These are phyloP conservation scores for Anthrax anthrax DNA, from an alignment of 2,888 invertebrate species.

Conservation along the genomic window DNA sequence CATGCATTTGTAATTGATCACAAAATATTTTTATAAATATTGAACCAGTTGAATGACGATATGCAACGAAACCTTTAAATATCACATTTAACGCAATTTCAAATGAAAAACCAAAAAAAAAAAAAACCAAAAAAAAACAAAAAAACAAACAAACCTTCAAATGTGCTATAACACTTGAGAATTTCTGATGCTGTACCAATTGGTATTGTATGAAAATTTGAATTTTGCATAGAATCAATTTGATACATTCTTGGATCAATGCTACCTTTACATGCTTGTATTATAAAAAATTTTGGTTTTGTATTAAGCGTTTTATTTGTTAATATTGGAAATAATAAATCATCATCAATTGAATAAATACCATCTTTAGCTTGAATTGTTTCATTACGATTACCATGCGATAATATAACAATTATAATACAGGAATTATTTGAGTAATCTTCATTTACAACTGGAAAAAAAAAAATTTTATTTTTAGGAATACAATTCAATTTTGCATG, in stretches of 20 bases:
- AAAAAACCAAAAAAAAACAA: not conserved
- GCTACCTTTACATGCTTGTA: slow-evolving; percentile 31
- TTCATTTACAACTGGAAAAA: slow-evolving; percentile 22
- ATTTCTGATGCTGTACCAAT: slow-evolving; percentile 25
- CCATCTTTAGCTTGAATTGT: slow-evolving; percentile 25
- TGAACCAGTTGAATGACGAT: slow-evolving; percentile 25
- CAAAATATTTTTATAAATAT: slow-evolving; percentile 28
- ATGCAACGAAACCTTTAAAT: slow-evolving; percentile 25
- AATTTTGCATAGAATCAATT: not conserved
- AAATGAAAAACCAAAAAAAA: no score
- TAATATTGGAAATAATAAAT: slow-evolving; percentile 26
- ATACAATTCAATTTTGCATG: no score
- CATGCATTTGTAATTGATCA: slow-evolving; percentile 19
- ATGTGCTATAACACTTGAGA: slow-evolving; percentile 31
- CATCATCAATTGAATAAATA: slow-evolving; percentile 24
- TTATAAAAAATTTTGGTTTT: slow-evolving; percentile 30
- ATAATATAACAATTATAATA: slow-evolving; percentile 25
- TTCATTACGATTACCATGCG: slow-evolving; percentile 27
- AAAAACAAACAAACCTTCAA: slow-evolving; percentile 20
- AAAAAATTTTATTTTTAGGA: not conserved
- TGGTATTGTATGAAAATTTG: not conserved
- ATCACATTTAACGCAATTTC: not conserved
- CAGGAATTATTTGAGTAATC: slow-evolving; percentile 24
- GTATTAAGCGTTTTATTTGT: slow-evolving; percentile 22
- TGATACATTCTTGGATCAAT: slow-evolving; percentile 15